Evolutionary conservation across 2,113 vertebrate species (phyloP), one percentile per base, ranked within the genome.

Genomic region (Pomatorhinus ruficollis): DNA sequence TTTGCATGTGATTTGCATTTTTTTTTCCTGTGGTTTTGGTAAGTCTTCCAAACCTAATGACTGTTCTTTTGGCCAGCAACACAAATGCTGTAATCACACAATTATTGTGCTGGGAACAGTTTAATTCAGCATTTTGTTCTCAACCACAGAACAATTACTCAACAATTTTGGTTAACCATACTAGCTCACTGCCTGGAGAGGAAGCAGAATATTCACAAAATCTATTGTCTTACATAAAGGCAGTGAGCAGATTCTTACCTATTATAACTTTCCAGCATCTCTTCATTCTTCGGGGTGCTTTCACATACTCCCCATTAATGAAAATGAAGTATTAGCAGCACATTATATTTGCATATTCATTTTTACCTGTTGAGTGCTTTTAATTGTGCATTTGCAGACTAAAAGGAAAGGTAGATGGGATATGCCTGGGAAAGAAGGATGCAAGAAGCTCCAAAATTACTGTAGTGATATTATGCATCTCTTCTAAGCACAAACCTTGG

Each of bases 111-210:
- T 98, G 98, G 98, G 98, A 99, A 98, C 98, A 98, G 98, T 98
- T 98, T 98, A 98, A 98, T 98, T 98, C 98, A 98, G 97, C 98
- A 98, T 99, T 98, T 98, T 98, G 98, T 98, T 98, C 98, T 98
- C 98, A 98, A 99, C 99, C 98, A 98, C 99, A 98, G 98, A 98
- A 99, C 99, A 99, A 99, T 99, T 99, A 99, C 98, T 98, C 98
- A 98, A 98, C 98, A 98, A 99, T 99, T 99, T 99, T 98, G 98
- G 99, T 99, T 99, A 99, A 99, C 98, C 99, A 98, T 98, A 99
- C 98, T 97, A 97, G 97, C 96, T 97, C 89, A 97, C 98, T 96
- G 98, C 98, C 97, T 98, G 97, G 94, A 98, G 96, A 96, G 97
- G 97, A 98, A 99, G 98, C 97, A 97, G 98, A 98, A 98, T 98